Percentiles rank a stretch among this genome's conserved stretches.
Conservation (phyloP, 2,888 invertebrate species). For the Cremastinae sp. region DNA sequence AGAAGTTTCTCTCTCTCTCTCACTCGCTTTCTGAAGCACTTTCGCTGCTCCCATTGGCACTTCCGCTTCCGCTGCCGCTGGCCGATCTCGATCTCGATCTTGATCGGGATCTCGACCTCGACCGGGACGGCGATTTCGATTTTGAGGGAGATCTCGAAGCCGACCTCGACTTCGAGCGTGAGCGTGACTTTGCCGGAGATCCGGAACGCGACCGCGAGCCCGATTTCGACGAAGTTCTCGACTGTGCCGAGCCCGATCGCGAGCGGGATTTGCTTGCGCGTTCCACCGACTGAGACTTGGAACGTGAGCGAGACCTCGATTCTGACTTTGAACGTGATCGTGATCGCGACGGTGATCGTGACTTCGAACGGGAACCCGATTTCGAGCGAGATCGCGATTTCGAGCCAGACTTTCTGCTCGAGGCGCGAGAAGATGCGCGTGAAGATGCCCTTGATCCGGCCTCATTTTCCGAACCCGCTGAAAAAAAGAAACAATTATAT, state of each 20-base stretch:
- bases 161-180: slow-evolving; percentile 68
- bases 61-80: slow-evolving; percentile 75
- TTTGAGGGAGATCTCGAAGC: slow-evolving; percentile 68
- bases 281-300: slow-evolving; percentile 57
- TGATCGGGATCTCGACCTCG: slow-evolving; percentile 69
- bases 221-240: slow-evolving; percentile 69
- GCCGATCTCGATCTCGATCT: slow-evolving; percentile 72
- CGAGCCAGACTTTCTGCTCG: slow-evolving; percentile 74
- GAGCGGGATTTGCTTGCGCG: slow-evolving; percentile 72
- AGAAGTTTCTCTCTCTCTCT: slow-evolving; percentile 33
- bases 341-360: slow-evolving; percentile 67
- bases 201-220: slow-evolving; percentile 66
- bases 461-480: slow-evolving; percentile 78
- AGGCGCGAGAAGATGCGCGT: slow-evolving; percentile 77
- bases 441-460: slow-evolving; percentile 80
- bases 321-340: slow-evolving; percentile 40
- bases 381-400: slow-evolving; percentile 67
- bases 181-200: slow-evolving; percentile 68
- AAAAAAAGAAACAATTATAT: slow-evolving; percentile 54
- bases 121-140: slow-evolving; percentile 69
- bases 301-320: slow-evolving; percentile 66
- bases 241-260: slow-evolving; percentile 70
- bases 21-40: slow-evolving; percentile 74
- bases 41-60: slow-evolving; percentile 74
- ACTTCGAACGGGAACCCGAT: slow-evolving; percentile 72